Conservation (phyloP, 92 coral and sea anemone species). For the Porites evermanni region DNA sequence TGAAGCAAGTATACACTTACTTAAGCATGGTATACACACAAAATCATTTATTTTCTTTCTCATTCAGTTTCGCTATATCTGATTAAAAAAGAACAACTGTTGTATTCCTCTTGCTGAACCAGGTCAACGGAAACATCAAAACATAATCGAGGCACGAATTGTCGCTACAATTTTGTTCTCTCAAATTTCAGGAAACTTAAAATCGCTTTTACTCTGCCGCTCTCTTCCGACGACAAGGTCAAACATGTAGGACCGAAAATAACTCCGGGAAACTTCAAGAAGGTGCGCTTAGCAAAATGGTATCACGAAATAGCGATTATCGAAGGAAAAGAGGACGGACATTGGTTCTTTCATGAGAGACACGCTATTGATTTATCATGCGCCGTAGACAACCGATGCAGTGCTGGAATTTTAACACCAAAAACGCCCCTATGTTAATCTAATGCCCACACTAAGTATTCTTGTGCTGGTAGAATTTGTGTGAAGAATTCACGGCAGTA, state of each 20-base stretch:
- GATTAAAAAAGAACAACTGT: slow-evolving; percentile 7
- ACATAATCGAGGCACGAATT: neutral
- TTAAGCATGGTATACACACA: slow-evolving; percentile 49
- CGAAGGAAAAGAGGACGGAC: slow-evolving; percentile 16
- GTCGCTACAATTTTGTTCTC: slow-evolving; percentile 12
- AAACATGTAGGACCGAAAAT: slow-evolving; percentile 4
- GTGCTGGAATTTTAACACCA: slow-evolving; percentile 24
- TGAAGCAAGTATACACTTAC: slow-evolving; percentile 50
- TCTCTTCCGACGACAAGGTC: slow-evolving; percentile 41
- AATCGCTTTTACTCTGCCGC: slow-evolving; percentile 27
- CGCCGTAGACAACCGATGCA: slow-evolving; percentile 1
- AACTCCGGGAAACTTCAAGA: slow-evolving; percentile 9
- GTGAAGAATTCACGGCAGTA: slow-evolving; percentile 17
- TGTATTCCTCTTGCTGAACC: neutral
- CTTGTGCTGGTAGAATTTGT: no score
- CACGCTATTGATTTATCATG: neutral
- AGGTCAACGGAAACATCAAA: neutral
- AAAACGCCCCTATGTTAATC: slow-evolving; percentile 26
- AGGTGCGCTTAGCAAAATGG: slow-evolving; percentile 15
- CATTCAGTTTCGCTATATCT: slow-evolving; percentile 10
- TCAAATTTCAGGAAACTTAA: slow-evolving; percentile 38
- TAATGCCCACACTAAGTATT: neutral
- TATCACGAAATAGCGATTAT: slow-evolving; percentile 17
- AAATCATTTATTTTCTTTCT: slow-evolving; percentile 39
- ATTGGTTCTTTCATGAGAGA: neutral